Evolutionary conservation across 1,140 invertebrate species (phyloP), one percentile per base, ranked within the genome.

Genomic region (Sarcophaga peregrina): DNA sequence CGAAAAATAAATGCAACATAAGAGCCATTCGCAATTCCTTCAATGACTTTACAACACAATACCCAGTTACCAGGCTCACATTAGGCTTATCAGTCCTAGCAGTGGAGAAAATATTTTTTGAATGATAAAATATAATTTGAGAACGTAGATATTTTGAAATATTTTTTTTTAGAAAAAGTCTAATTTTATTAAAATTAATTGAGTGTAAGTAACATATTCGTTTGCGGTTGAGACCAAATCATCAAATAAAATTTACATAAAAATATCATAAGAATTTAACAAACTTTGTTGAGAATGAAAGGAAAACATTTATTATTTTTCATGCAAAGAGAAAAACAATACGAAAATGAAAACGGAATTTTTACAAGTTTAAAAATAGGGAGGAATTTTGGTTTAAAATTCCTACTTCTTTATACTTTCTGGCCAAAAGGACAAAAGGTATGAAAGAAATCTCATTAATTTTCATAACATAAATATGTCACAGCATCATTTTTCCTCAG

Each of bases 401-500:
- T 68, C n/a, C 17, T 8, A 58, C 9, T n/a, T 20, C 3, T 68
- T n/a, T 68, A 8, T 25, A 9, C 17, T n/a, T 58, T 15, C 10
- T 68, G 8, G 20, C n/a, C 62, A 68, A 10, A 68, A 68, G 62
- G 25, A 37, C 25, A 37, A 37, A 37, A 37, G 25, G 25, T 37
- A 37, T 4, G 25, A 37, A 37, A 37, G 25, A 37, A 37, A 37
- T 37, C 75, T 78, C 75, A 78, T 78, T 78, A 78, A 78, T 78
- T 78, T 78, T 78, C 75, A 78, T 78, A 78, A 78, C 48, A 78
- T 17, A 78, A 76, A 78, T 20, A 25, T 78, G 75, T 78, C 75
- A 78, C 75, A 78, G 75, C 75, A 78, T 78, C n/a, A 78, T 78
- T 78, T 78, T 78, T 78, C 17, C 75, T 50, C 17, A 50, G 20